Conservation (phyloP, 2,797 vertebrate genomes). For the Momotus momota region DNA sequence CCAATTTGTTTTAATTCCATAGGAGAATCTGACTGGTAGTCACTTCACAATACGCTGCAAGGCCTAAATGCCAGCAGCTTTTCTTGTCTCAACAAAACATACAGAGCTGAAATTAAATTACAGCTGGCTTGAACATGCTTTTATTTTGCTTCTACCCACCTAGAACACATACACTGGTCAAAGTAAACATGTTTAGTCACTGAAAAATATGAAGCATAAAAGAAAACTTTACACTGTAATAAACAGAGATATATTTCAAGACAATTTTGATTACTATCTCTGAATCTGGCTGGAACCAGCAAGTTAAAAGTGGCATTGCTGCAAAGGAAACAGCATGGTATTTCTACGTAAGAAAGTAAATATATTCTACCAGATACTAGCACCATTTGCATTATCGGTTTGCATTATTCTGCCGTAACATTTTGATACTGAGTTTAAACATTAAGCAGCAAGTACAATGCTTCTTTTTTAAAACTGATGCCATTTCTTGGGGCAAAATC, state of each 20-base stretch:
- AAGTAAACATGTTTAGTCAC: conserved; percentile 40
- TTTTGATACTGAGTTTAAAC: conserved; percentile 42
- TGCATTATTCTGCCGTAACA: conserved; percentile 5
- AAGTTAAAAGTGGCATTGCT: neutral
- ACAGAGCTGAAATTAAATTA: conserved; percentile 36
- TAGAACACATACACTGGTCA: neutral
- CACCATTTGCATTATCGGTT: conserved; percentile 2
- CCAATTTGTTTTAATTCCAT: neutral
- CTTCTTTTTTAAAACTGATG: neutral
- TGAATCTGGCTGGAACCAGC: neutral
- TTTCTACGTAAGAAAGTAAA: conserved; percentile 24
- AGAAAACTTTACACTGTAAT: neutral
- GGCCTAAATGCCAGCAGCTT: conserved; percentile 22
- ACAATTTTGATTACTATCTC: neutral
- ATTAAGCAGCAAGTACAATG: conserved; percentile 54
- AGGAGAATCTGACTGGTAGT: neutral
- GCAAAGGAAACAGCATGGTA: neutral
- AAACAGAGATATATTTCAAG: conserved; percentile 33
- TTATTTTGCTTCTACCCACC: conserved; percentile 18
- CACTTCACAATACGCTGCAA: neutral
- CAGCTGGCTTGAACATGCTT: neutral
- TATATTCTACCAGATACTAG: neutral
- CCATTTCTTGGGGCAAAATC: conserved; percentile 31
- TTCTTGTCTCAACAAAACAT: neutral
- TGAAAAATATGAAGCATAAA: neutral